Evolutionary conservation across 2,888 invertebrate genomes (phyloP).

Genomic region (Charanyca ferruginea): DNA sequence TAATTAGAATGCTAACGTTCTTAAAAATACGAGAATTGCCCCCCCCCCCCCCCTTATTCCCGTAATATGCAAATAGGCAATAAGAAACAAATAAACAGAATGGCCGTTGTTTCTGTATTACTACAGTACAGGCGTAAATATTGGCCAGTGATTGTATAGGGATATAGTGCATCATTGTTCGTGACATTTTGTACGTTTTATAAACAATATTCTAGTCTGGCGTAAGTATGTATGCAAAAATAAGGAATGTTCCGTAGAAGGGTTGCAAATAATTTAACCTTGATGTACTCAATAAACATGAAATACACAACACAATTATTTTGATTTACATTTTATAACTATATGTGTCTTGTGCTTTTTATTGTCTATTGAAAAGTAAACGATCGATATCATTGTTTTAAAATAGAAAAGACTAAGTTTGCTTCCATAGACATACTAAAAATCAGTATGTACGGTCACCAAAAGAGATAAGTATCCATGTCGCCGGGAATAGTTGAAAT

Average conservation of each 20-base stretch:
- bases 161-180: slow-evolving; percentile 52
- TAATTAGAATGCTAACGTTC: no score
- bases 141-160: slow-evolving; percentile 30
- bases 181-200: slow-evolving; percentile 49
- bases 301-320: no score
- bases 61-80: slow-evolving; percentile 20
- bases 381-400: neutral
- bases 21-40: no score
- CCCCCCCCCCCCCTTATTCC: no score
- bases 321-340: no score
- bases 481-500: no score
- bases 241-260: neutral
- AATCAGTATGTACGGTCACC: no score
- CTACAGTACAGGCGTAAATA: slow-evolving; percentile 6
- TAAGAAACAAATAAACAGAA: slow-evolving; percentile 25
- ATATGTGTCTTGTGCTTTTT: slow-evolving; percentile 3
- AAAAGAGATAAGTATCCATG: no score
- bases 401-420: neutral
- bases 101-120: slow-evolving; percentile 10
- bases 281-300: no score
- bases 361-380: neutral
- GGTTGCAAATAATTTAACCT: no score
- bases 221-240: slow-evolving; percentile 20
- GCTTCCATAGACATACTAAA: slow-evolving; percentile 27
- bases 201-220: slow-evolving; percentile 55